A percentile compares a stretch with the other conserved stretches of the same genome.
These are phyloP conservation scores for Cathartes aura DNA, from an alignment of 2,113 vertebrate genomes.

Conservation along the genomic window DNA sequence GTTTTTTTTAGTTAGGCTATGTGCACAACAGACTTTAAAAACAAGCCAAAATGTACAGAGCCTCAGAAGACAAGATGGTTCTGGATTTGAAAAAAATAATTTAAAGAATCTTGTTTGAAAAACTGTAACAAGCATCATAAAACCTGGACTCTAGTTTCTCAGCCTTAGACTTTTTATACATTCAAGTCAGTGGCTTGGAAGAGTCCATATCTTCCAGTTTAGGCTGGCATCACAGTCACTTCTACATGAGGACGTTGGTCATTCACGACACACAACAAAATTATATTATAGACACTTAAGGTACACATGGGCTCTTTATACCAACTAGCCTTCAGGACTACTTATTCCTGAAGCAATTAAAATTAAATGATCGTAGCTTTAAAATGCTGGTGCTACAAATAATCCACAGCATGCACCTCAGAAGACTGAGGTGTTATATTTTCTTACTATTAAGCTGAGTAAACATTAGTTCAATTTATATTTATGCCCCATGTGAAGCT, in stretches of 20 bases:
- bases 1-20: not conserved
- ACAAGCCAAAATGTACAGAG: not conserved
- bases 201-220: not conserved
- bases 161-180: not conserved
- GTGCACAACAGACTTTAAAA: not conserved
- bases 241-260: not conserved
- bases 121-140: not conserved
- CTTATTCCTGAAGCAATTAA: not conserved
- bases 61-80: not conserved
- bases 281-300: not conserved
- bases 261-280: not conserved
- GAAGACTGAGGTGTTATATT: not conserved
- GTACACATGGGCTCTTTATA: not conserved
- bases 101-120: not conserved
- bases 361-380: not conserved
- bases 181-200: not conserved
- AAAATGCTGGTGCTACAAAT: not conserved
- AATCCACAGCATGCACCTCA: not conserved
- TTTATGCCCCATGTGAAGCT: slow-evolving; percentile 2
- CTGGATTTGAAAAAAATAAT: not conserved
- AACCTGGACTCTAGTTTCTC: not conserved
- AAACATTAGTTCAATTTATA: slow-evolving; percentile 33
- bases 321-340: not conserved
- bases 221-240: not conserved
- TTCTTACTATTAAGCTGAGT: slow-evolving; percentile 17